Evolutionary conservation across 2,797 vertebrate species (phyloP).

Genomic region (Thaleichthys pacificus): DNA sequence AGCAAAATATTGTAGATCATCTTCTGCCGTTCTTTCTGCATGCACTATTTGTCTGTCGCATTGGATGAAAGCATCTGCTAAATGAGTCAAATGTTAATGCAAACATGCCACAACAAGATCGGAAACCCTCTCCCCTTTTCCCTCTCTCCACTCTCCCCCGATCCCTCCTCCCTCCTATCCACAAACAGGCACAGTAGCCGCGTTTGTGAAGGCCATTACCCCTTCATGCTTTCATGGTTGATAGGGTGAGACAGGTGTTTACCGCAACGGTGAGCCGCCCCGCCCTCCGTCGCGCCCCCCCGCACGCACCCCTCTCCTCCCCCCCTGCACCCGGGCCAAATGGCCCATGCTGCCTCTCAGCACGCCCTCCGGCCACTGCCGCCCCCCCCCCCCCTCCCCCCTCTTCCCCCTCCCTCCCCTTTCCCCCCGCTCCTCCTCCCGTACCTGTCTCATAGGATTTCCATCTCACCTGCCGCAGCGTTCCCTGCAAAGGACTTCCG

Average conservation of each 20-base stretch:
- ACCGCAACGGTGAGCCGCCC: slow-evolving; percentile 22
- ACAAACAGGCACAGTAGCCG: not conserved
- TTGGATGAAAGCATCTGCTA: too few species aligned
- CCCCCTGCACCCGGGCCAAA: slow-evolving; percentile 43
- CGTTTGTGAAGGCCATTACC: slow-evolving; percentile 51
- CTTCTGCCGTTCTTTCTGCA: too few species aligned
- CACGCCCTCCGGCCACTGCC: slow-evolving; percentile 48
- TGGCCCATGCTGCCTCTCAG: slow-evolving; percentile 59
- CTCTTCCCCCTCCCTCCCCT: not conserved
- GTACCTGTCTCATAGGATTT: not conserved
- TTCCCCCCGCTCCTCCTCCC: not conserved
- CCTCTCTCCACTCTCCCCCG: not conserved
- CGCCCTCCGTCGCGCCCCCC: not conserved
- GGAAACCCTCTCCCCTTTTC: too few species aligned
- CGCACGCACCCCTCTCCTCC: slow-evolving; percentile 39
- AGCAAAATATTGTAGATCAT: too few species aligned
- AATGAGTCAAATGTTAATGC: too few species aligned
- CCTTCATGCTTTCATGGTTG: slow-evolving; percentile 61
- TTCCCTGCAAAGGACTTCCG: slow-evolving; percentile 24
- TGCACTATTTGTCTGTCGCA: too few species aligned
- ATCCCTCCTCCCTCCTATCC: not conserved
- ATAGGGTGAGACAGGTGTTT: slow-evolving; percentile 66
- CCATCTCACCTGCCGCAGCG: not conserved
- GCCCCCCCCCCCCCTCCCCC: not conserved
- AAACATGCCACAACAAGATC: too few species aligned